Percentiles rank a stretch among this genome's conserved stretches.
Evolutionary conservation across 2,888 invertebrate species (phyloP).

Genomic region (Agrotis exclamationis): DNA sequence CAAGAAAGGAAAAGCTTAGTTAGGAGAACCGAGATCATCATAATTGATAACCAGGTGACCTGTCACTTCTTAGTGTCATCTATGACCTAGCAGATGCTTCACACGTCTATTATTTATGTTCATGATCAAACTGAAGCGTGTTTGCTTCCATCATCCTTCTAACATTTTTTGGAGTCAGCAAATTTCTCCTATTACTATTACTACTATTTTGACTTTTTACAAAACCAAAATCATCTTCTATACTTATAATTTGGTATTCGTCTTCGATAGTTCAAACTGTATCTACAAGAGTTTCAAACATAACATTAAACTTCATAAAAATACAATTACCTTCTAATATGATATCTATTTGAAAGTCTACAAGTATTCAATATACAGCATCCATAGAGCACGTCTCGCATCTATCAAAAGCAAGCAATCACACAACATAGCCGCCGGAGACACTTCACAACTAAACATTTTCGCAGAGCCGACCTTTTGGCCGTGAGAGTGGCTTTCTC

Average conservation of each 20-base stretch:
- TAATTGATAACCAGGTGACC: constrained; percentile 22
- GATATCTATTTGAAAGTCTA: constrained; percentile 38
- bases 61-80: constrained; percentile 16
- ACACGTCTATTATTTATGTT: constrained; percentile 1
- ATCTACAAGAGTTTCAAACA: neutral
- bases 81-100: constrained; percentile 20
- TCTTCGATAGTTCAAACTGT: neutral
- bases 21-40: constrained; percentile 3
- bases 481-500: constrained; percentile 58
- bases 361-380: constrained; percentile 19
- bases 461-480: constrained; percentile 64
- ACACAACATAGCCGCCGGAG: constrained; percentile 10
- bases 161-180: neutral
- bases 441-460: constrained; percentile 45
- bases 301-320: neutral
- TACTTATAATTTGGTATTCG: neutral
- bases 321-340: constrained; percentile 18
- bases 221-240: neutral
- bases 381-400: constrained; percentile 9
- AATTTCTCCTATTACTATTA: too few relatives aligned
- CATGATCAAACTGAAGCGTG: neutral
- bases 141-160: neutral
- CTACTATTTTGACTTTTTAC: too few relatives aligned
- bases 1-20: constrained; percentile 29
- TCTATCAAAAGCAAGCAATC: constrained; percentile 34